Evolutionary conservation across 2,797 vertebrate genomes (phyloP), one percentile per base, ranked within the genome.

Genomic region (Glossophaga mutica): DNA sequence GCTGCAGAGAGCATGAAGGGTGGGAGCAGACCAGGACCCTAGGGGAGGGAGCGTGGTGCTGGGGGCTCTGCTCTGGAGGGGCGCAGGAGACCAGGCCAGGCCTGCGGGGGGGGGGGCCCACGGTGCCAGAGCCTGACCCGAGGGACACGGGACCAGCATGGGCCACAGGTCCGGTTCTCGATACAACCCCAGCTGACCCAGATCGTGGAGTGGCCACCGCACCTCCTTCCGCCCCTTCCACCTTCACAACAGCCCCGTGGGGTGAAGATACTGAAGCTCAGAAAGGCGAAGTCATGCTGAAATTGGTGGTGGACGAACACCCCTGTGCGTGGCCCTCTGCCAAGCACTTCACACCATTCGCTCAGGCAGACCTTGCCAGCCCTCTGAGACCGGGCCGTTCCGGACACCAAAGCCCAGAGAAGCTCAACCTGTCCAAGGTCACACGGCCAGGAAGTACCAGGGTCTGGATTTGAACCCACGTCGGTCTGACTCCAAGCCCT

Each of bases 221-320:
- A 1, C 19, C 26, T 57, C 48, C 44, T 39, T 57, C 11, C 29
- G 3, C 44, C 5, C 16, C 19, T 73, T 16, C 62, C 15, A 15
- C 67, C 21, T 39, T 73, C 32, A 29, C 8, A 34, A 8, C 18
- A 78, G 39, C 32, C 21, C 0, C 0, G 9, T 8, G 24, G 15
- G 6, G 6, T 42, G 55, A 73, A 84, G 42, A 9, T 65, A 52
- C 22, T 0, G 65, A 90, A 67, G 29, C 59, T 65, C 50, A 15
- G 67, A 44, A 26, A 44, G 65, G 50, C 1, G 4, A 73, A 55
- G 34, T 12, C 2, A 6, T 26, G 46, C 18, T 7, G 10, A 32
- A n/a, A 6, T 18, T 0, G 18, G 24, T 0, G 24, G 4, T 1
- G 34, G 81, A 16, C 7, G 50, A 67, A 50, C 14, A 12, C 1